Evolutionary conservation across 1,140 invertebrate genomes (phyloP), one percentile per base, ranked within the genome.

Genomic region (Zophobas atratus): DNA sequence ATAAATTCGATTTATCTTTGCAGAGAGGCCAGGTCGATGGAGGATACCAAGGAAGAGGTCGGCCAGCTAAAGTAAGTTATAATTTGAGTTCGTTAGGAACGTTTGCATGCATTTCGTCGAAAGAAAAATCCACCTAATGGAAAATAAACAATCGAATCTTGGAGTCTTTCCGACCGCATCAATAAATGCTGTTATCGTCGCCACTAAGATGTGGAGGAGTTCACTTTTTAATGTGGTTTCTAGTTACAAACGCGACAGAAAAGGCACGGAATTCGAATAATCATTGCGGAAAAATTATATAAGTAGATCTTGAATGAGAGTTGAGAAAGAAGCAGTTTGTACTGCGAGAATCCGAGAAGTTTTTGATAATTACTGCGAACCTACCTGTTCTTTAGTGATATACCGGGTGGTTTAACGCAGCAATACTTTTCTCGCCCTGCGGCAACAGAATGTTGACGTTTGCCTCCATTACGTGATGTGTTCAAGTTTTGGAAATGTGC

Each of bases 1-100:
- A 70, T 72, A 75, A 60, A 77, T 56, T 53, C 77, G 20, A 70
- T 72, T 77, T 79, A 75, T 78, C 79, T 63, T 83, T 83, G 60
- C 83, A 84, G 83, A 84, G 83, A 82, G 83, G 83, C 70, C 83
- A 83, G 79, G 81, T 81, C 76, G 83, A 84, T 79, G 82, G 82
- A 75, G 80, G 82, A 70, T 84, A 82, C 76, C 75, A 77, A 63
- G 76, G 76, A 57, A 75, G 80, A 41, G 80, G 80, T 49, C 82
- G 83, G 48, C 82, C 82, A 76, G 76, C 74, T 43, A 81, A 79
- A 81, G 83, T 84, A 80, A 84, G 83, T 83, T 36, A n/a, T 38
- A 67, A 46, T 46, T 46, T 67, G n/a, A 67, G 41, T 43, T n/a
- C 41, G 39, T 41, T 5, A 33, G 35, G 38, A 36, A 1, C 1